Base-by-base conservation (phyloP, 2,888 invertebrate genomes). In the Trisateles emortualis region DNA sequence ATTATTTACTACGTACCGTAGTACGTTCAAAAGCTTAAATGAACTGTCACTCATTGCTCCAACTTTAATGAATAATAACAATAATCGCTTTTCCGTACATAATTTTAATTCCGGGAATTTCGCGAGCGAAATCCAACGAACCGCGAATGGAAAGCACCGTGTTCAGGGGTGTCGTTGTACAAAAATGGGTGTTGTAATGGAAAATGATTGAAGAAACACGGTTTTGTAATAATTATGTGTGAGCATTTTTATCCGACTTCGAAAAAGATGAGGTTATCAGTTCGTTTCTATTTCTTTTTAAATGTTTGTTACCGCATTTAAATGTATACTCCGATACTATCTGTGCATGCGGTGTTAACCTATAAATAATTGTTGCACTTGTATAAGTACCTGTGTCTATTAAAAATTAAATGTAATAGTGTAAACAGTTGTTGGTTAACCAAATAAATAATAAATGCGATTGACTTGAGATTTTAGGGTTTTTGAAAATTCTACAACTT, bases 11-110 rank as follows among this genome's bases (percentile, higher is more conserved):
- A 29, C 44, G 13, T 32, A 0, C 10, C 33, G 46, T 35, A 38
- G n/a, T 17, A 30, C 33, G 32, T 26, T 38, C 41, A 56, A 45
- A 47, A 52, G 44, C 29, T 47, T 53, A 64, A 74, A 68, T 68
- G 60, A 66, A 56, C 68, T 74, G 74, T 69, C 72, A 74, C 61
- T 74, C 68, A 72, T 62, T 67, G 56, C 46, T 46, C 57, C 62
- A 64, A 74, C 64, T 69, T 69, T 62, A 69, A 68, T 65, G 67
- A 63, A n/a, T n/a, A n/a, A n/a, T n/a, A n/a, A n/a, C n/a, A 59
- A 32, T 66, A 74, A 74, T 74, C 72, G 63, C 51, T 70, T 70
- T 68, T 52, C 59, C 46, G 55, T 62, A 55, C 53, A 59, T 65
- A 65, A 68, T 68, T 70, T 74, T 65, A 74, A 70, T 64, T 64